Evolutionary conservation across 2,797 vertebrate species (phyloP), one percentile per base, ranked within the genome.

Genomic region (Todus mexicanus): DNA sequence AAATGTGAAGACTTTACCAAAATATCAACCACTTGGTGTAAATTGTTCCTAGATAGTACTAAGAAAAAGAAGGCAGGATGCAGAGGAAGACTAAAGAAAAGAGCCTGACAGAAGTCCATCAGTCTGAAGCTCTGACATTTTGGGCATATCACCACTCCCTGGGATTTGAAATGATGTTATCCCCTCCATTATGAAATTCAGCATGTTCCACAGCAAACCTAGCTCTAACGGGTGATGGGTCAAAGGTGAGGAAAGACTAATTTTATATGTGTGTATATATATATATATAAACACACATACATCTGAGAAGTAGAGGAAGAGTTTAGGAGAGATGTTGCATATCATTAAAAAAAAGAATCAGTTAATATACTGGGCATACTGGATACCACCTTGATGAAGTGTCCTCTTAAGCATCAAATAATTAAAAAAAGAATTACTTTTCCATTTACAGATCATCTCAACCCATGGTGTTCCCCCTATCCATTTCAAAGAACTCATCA

Each of bases 21-120:
- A 96, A 93, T 91, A 81, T 56, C 81, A 94, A 65, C 56, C 31
- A 38, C 65, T 87, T 89, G 71, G 81, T 76, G 59, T 53, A 89
- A 91, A 78, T 37, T 26, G 68, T 79, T 95, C 93, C 86, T 95
- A 79, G 53, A 57, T 26, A 26, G 27, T 69, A 43, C 35, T 90
- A 83, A 92, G 94, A 82, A 92, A 97, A 95, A 96, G 26, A 84
- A 89, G 26, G 15, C 77, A 92, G 89, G 83, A 87, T 35, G 10
- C 42, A 92, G 53, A 75, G 70, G 61, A 89, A 65, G 35, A 22
- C 13, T 21, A 42, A 74, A 82, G 59, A 71, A 71, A 92, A 20
- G 31, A 86, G 48, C 61, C 77, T 90, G 64, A 64, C 65, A n/a
- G 10, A 87, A 95, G 61, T 50, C 54, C 25, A 18, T 69, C 59